A percentile compares a stretch with the other conserved stretches of the same genome.
Evolutionary conservation across 2,888 invertebrate species (phyloP).

Genomic region (Cerastis leucographa): DNA sequence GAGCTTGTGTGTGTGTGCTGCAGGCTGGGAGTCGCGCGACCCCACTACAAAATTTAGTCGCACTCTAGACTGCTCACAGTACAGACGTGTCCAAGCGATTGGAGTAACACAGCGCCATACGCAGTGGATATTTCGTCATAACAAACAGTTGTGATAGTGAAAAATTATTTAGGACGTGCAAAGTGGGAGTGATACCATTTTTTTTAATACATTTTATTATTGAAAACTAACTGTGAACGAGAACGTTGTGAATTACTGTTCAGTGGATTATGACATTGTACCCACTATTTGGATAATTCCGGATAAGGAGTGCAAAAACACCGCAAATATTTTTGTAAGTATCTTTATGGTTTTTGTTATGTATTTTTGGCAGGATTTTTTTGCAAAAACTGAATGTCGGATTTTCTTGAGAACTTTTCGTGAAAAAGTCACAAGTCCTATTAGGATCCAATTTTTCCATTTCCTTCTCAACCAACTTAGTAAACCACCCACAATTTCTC

Average conservation of each 20-base stretch:
- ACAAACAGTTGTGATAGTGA: constrained; percentile 88
- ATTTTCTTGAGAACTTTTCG: not conserved
- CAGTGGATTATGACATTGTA: constrained; percentile 87
- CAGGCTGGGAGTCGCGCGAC: constrained; percentile 86
- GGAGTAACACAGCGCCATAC: constrained; percentile 80
- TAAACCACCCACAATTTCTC: not conserved
- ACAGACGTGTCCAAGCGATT: constrained; percentile 81
- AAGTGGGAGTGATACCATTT: constrained; percentile 86
- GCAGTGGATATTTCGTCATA: constrained; percentile 89
- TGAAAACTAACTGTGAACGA: constrained; percentile 81
- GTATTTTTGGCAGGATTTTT: constrained; percentile 42
- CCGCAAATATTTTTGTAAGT: constrained; percentile 91
- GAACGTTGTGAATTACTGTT: constrained; percentile 77
- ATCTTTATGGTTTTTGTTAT: constrained; percentile 69
- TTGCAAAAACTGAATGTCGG: constrained; percentile 40
- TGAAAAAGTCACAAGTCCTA: constrained; percentile 40
- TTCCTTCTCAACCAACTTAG: not conserved
- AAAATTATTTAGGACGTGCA: constrained; percentile 84
- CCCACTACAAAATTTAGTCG: constrained; percentile 90
- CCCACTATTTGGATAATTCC: constrained; percentile 89
- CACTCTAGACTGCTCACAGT: constrained; percentile 82
- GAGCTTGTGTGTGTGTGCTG: constrained; percentile 77
- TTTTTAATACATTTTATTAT: constrained; percentile 69
- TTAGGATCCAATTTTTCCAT: not conserved
- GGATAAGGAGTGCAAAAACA: constrained; percentile 83